Evolutionary conservation across 2,888 invertebrate genomes (phyloP), one percentile per base, ranked within the genome.

Genomic region (Epiperipatus broadwayi): DNA sequence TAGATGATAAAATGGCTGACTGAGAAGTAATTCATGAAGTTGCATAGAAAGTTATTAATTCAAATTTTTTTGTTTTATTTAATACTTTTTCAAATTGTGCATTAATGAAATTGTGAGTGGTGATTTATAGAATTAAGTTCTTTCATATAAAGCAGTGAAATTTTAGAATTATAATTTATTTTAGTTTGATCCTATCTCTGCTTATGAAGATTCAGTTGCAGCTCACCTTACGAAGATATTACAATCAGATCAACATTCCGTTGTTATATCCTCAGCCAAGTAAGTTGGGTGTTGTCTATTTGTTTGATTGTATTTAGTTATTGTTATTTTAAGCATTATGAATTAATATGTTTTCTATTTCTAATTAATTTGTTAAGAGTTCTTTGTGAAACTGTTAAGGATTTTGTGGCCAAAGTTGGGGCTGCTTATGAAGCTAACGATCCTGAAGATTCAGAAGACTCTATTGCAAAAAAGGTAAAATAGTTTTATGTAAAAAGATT

Each of bases 221-320:
- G 71, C 70, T 32, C 80, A 85, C 55, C 65, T 89, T 44, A 75
- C 81, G 41, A 78, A 79, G 50, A 81, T 91, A 51, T 69, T 89
- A 47, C 80, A 78, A 52, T 75, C 78, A 5, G 74, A 78, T 53
- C 75, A 79, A 49, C 72, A 76, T 41, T 68, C 71, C 38, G 69
- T 72, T 25, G 69, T 80, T 41, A 65, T 79, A 33, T 65, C 69
- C 35, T 77, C 77, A 34, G 75, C 78, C 37, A 76, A 75, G 72
- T 72, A 53, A 61, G 65, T 52, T 1, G 7, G 14, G 20, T 27
- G 28, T 12, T n/a, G 21, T 31, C 8, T 12, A 4, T 30, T 33
- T 18, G 1, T 20, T 31, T 12, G 20, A 10, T 18, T 40, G n/a
- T 18, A 27, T 37, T 21, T 37, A 21, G 18, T 32, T 10, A 14